Evolutionary conservation across 2,797 vertebrate species (phyloP).

Genomic region (Denticeps clupeoides): DNA sequence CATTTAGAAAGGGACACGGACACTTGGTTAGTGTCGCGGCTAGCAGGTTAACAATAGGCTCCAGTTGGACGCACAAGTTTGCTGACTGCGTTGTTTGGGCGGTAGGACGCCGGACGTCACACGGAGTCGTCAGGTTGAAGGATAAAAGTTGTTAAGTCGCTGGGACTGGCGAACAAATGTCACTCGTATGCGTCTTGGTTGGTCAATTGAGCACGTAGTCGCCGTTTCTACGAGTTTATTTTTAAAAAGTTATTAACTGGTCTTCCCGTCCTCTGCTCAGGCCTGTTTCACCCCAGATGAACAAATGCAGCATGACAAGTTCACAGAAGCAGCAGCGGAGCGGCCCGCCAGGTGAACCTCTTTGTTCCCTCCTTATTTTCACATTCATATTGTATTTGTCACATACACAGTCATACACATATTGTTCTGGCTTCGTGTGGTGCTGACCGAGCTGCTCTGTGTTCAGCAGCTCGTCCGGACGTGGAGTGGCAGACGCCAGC

Average conservation of each 20-base stretch:
- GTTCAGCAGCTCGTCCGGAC: slow-evolving; percentile 50
- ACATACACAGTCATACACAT: background rate
- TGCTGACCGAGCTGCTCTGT: background rate
- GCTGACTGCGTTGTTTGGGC: too few species aligned
- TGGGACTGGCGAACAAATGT: too few species aligned
- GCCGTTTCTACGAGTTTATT: background rate
- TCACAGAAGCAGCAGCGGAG: slow-evolving; percentile 51
- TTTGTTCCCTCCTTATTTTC: slow-evolving; percentile 1
- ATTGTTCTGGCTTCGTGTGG: background rate
- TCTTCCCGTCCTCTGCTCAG: background rate
- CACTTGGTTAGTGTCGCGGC: too few species aligned
- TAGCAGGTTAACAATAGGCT: too few species aligned
- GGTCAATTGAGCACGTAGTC: too few species aligned
- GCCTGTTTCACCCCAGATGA: background rate
- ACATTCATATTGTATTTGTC: slow-evolving; percentile 15
- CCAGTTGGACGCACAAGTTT: too few species aligned
- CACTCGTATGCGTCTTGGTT: too few species aligned
- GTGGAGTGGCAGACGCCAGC: slow-evolving; percentile 78
- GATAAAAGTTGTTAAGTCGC: too few species aligned
- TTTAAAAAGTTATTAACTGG: too few species aligned
- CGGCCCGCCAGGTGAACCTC: slow-evolving; percentile 44
- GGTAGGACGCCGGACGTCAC: too few species aligned
- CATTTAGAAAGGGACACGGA: too few species aligned
- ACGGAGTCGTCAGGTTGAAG: too few species aligned
- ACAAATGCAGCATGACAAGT: slow-evolving; percentile 43